These are phyloP conservation scores for Zaprionus obscuricornis DNA, from an alignment of 2,888 invertebrate genomes.

Conservation along the genomic window DNA sequence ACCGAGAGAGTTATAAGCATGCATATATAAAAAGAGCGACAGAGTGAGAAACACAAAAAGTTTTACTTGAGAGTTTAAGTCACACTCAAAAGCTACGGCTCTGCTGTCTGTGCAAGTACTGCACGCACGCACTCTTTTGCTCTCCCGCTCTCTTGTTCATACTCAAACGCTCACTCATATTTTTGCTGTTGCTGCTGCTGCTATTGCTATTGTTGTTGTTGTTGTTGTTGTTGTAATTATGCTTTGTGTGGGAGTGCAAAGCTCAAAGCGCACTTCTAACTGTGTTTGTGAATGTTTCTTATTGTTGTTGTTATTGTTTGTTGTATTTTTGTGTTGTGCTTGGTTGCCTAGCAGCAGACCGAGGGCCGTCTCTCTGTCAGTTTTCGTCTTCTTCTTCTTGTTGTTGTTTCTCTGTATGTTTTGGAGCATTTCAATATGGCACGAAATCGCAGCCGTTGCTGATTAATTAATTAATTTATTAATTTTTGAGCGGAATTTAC, in stretches of 20 bases:
- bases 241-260: constrained; percentile 45
- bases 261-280: constrained; percentile 51
- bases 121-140: constrained; percentile 31
- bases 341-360: constrained; percentile 62
- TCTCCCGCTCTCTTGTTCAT: constrained; percentile 1
- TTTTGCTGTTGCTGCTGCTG: constrained; percentile 20
- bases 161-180: constrained; percentile 28
- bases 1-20: too few species aligned
- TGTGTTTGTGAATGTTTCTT: constrained; percentile 11
- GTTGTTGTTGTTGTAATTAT: constrained; percentile 44
- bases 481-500: constrained; percentile 43
- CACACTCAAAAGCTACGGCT: constrained; percentile 35
- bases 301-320: background rate
- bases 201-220: constrained; percentile 33
- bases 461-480: constrained; percentile 71
- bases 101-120: constrained; percentile 26
- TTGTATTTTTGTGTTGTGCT: constrained; percentile 41
- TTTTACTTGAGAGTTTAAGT: constrained; percentile 31
- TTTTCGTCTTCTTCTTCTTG: constrained; percentile 1
- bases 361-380: constrained; percentile 15
- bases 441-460: constrained; percentile 56
- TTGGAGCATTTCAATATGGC: constrained; percentile 52
- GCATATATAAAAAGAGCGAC: too few species aligned
- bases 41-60: constrained; percentile 10
- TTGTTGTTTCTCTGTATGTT: background rate